These are phyloP conservation scores for Archivesica marissinica DNA, from an alignment of 1,140 invertebrate species.

Conservation along the genomic window DNA sequence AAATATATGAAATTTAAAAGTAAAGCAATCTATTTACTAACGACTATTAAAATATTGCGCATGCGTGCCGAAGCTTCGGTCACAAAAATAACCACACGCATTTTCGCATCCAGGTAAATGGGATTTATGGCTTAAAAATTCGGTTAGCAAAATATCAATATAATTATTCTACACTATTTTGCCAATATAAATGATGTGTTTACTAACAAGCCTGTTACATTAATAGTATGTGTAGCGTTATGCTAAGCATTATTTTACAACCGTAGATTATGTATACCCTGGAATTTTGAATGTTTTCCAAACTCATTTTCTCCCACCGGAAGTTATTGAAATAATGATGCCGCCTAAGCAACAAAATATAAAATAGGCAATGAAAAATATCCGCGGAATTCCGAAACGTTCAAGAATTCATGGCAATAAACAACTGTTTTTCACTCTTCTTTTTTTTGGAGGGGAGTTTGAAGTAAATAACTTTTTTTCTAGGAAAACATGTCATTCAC, in stretches of 20 bases:
- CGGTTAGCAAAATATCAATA: too few relatives aligned
- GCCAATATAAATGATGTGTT: background rate
- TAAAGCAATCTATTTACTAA: too few relatives aligned
- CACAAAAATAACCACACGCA: too few relatives aligned
- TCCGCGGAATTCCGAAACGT: background rate
- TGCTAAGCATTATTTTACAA: background rate
- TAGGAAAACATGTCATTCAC: too few relatives aligned
- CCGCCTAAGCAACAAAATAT: background rate
- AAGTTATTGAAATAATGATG: background rate
- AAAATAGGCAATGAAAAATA: background rate
- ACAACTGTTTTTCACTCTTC: conserved; percentile 9
- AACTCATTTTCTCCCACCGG: background rate
- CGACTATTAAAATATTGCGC: too few relatives aligned
- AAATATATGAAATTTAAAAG: too few relatives aligned
- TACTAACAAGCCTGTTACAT: background rate
- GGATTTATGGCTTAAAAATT: too few relatives aligned
- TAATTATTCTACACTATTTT: background rate
- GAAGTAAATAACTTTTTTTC: too few relatives aligned
- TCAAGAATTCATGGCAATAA: background rate
- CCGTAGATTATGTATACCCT: background rate
- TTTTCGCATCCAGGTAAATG: too few relatives aligned
- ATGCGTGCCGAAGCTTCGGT: too few relatives aligned
- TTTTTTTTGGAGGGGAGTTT: background rate
- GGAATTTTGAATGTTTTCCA: conserved; percentile 6
- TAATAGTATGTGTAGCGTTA: background rate